phyloP scores from a whole-genome alignment of 2,888 invertebrate genomes.

The Elegia similella region DNA sequence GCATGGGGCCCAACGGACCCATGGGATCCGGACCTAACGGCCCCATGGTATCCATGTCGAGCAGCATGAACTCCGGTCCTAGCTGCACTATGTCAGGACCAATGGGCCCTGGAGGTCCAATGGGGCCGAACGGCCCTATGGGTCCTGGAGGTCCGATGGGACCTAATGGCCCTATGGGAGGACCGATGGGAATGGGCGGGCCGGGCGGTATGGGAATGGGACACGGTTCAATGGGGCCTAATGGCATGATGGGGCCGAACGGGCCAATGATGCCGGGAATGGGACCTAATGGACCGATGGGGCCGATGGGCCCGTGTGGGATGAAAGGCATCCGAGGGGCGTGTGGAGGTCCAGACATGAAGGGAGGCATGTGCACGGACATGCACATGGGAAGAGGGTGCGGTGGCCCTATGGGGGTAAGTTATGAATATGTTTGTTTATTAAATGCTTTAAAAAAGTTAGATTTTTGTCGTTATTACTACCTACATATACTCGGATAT shows the following conservation, averaged over 20 bases:
- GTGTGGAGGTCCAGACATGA: conserved; percentile 78
- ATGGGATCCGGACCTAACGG: conserved; percentile 71
- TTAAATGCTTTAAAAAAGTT: conserved; percentile 9
- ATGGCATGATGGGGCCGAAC: conserved; percentile 72
- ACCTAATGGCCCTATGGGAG: conserved; percentile 45
- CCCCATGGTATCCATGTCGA: conserved; percentile 73
- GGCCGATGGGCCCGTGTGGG: conserved; percentile 76
- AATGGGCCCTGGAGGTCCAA: conserved; percentile 58
- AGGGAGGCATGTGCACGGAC: conserved; percentile 74
- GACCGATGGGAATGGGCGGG: conserved; percentile 50
- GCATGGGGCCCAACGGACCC: conserved; percentile 65
- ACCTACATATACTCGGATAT: too few species aligned
- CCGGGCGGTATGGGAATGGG: conserved; percentile 47
- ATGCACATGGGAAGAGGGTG: conserved; percentile 79
- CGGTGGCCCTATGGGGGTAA: conserved; percentile 78
- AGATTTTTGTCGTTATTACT: background rate
- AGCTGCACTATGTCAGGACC: conserved; percentile 76
- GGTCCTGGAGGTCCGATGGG: conserved; percentile 52
- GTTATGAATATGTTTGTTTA: conserved; percentile 28
- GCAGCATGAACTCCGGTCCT: conserved; percentile 67
- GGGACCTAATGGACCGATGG: conserved; percentile 76
- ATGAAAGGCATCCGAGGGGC: conserved; percentile 75
- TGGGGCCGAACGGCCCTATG: conserved; percentile 29
- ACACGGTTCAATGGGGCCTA: conserved; percentile 58
- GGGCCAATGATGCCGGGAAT: conserved; percentile 70